Base-by-base conservation (phyloP, 2,797 vertebrate species). In the Alosa sapidissima region DNA sequence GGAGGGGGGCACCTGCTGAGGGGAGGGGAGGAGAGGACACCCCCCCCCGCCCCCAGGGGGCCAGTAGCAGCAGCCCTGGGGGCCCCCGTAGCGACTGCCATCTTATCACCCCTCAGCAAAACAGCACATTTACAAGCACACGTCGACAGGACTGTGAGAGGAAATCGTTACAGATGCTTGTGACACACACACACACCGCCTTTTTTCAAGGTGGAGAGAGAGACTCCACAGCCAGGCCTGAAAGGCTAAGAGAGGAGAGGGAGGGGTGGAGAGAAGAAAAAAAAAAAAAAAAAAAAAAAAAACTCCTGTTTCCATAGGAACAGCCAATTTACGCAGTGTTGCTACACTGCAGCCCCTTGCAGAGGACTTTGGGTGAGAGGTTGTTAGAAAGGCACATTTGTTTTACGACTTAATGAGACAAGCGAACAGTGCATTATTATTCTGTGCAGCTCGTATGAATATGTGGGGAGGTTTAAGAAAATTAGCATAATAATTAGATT, bases 251-350 rank as follows among this genome's bases (percentile, higher is more conserved):
- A 65, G 62, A 36, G 33, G 16, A 65, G 24, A 36, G 49, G 28
- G n/a, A 58, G 41, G 8, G 49, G 21, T 58, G 55, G 65, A 48
- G 62, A 51, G 55, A 54, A 48, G 16, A 47, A 0, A n/a, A n/a
- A n/a, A n/a, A 16, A 81, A 72, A 75, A 33, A 58, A 60, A 5
- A 65, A 48, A 47, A 21, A 21, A 16, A 81, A 72, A 75, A 33
- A 58, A 60, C 62, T 58, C 82, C 36, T 75, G 86, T 87, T 84
- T 87, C 86, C 83, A 84, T 84, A 86, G 86, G 24, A 86, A 82
- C 81, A 51, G 83, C 41, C 14, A 24, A 78, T 78, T 47, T 78
- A 78, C 36, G 41, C 72, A 45, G 72, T 78, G 72, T 78, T 78
- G 14, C 41, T 19, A 41, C 72, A 78, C 72, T 47, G 72, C 72